Percentiles rank a stretch among this genome's conserved stretches.
Evolutionary conservation across 2,113 vertebrate species (phyloP).

Genomic region (Eurypyga helias): DNA sequence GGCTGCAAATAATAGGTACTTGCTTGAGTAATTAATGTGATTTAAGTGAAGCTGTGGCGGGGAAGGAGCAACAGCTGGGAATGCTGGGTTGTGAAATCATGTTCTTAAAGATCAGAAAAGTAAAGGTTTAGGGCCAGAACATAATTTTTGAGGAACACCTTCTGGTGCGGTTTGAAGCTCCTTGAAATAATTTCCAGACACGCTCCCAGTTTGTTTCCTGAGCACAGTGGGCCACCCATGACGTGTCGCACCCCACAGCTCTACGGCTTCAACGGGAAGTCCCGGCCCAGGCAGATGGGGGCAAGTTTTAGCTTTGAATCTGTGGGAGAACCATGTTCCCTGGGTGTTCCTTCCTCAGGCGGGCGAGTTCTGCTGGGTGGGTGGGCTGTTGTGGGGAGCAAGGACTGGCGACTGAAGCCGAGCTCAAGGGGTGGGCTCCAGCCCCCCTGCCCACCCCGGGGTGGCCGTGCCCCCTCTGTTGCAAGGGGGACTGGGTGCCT

Average conservation of each 20-base stretch:
- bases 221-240: accelerated
- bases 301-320: not conserved
- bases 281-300: accelerated
- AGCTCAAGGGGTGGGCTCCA: not conserved
- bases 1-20: not conserved
- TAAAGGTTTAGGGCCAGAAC: not conserved
- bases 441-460: accelerated
- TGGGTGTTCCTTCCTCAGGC: accelerated
- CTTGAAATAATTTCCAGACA: accelerated
- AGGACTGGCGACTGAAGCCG: accelerated
- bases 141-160: not conserved
- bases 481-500: not conserved
- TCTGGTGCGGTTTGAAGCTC: not conserved
- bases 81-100: not conserved
- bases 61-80: accelerated
- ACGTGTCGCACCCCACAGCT: accelerated
- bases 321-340: accelerated
- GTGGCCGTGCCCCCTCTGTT: not conserved
- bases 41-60: not conserved
- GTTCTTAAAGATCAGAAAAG: not conserved
- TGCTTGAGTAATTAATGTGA: not conserved
- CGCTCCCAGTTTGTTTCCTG: too few species aligned
- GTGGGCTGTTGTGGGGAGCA: not conserved
- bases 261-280: accelerated
- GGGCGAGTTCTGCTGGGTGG: accelerated